Conservation (phyloP, 2,797 vertebrate species). For the Vultur gryphus region DNA sequence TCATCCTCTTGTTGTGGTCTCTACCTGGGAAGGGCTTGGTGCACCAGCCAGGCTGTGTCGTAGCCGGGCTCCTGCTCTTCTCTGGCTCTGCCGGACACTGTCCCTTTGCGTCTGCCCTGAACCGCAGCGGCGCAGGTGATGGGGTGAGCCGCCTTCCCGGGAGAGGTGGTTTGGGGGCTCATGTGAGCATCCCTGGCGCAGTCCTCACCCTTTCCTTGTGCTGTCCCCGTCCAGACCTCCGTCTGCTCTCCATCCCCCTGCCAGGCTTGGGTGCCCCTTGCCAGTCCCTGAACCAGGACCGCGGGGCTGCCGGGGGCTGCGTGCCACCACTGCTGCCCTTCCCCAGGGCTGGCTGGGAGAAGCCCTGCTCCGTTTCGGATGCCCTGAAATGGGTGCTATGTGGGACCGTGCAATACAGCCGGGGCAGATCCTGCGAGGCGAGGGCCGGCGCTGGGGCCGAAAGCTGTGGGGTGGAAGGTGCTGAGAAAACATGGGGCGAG, state of each 20-base stretch:
- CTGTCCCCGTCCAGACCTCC: rapidly evolving
- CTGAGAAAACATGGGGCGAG: constrained; percentile 47
- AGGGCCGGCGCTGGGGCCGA: neutral
- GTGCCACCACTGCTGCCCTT: neutral
- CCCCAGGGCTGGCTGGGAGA: neutral
- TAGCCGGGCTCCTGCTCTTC: neutral
- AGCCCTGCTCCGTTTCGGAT: neutral
- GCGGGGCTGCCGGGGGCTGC: rapidly evolving
- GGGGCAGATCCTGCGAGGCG: neutral
- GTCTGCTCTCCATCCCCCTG: neutral
- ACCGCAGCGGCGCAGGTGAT: rapidly evolving
- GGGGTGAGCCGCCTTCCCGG: neutral
- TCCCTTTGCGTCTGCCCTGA: neutral
- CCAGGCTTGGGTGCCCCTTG: neutral
- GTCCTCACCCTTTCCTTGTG: neutral
- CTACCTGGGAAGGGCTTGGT: rapidly evolving
- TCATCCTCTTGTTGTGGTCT: rapidly evolving
- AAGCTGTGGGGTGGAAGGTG: constrained; percentile 37
- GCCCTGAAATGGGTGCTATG: neutral
- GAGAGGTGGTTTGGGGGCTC: neutral
- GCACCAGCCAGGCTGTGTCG: rapidly evolving
- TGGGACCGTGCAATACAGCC: rapidly evolving
- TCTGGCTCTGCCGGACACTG: neutral
- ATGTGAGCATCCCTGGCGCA: neutral
- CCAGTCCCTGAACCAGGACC: rapidly evolving